Base-by-base conservation (phyloP, 2,113 vertebrate species). In the Terrapene triunguis region DNA sequence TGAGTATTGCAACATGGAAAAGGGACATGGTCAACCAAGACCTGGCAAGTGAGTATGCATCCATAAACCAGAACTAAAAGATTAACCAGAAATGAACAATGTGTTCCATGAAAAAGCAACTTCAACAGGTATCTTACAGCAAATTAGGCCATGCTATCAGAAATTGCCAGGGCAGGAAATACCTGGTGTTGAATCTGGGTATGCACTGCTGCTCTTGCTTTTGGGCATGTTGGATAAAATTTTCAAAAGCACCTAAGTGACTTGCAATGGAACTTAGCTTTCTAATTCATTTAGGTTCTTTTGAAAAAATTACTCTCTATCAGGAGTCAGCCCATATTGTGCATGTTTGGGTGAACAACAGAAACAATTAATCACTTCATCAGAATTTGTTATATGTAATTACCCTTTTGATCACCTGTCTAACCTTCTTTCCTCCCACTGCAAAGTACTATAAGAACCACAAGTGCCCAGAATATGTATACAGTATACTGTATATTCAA, bases 191-290 rank as follows among this genome's bases (percentile, higher is more conserved):
- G 32, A 2, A 0, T 72, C 76, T 53, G 42, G 83, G 74, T 57
- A 19, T 86, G 38, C 35, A 82, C 55, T 69, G 55, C 10, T 95
- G 62, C 76, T 88, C 62, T 78, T 89, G 82, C 38, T 50, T 94
- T 95, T 80, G 78, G 25, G 35, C 88, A 72, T 85, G 90, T 85
- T 76, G 80, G 79, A 50, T 84, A 89, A 91, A 94, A 93, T 25
- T 65, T 69, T 79, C 86, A 90, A 92, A 96, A 90, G 35, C 17
- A 69, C 35, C 35, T 69, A 38, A n/a, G 17, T 69, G n/a, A 72
- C 65, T 25, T 85, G 16, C 82, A 83, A 90, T 87, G 35, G 47
- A 2, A 65, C 72, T 44, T 88, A 5, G 29, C n/a, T 29, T 89
- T 79, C 5, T 72, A 96, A 89, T 4, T 79, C 38, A 85, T 13